phyloP scores from a whole-genome alignment of 2,113 vertebrate species.

The Cavia porcellus region DNA sequence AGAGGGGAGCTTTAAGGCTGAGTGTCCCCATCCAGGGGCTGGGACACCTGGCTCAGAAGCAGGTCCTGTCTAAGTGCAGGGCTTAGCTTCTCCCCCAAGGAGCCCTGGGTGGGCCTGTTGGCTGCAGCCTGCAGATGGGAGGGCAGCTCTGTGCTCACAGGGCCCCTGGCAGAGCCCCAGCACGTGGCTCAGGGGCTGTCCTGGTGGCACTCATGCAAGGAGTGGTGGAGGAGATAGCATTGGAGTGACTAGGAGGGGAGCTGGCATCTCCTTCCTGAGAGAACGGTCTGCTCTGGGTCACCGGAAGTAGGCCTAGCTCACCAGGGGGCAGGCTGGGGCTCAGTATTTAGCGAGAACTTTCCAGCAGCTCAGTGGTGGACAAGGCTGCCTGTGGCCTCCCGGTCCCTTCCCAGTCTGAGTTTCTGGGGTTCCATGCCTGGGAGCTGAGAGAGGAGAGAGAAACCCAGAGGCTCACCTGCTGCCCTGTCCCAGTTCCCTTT shows the following conservation, averaged over 20 bases:
- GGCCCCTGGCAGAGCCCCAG: background rate
- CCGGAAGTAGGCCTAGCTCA: background rate
- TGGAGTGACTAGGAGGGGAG: background rate
- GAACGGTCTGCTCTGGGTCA: background rate
- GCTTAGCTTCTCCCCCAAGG: background rate
- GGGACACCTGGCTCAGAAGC: background rate
- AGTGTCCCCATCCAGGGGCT: background rate
- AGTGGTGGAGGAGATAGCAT: fast-evolving
- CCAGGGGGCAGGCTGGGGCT: background rate
- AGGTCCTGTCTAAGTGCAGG: background rate
- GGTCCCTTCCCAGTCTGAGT: background rate
- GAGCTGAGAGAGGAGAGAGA: background rate
- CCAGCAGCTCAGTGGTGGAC: background rate
- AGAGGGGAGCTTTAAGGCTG: background rate
- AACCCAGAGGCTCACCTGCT: background rate
- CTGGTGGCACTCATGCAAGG: background rate
- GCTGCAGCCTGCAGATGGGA: fast-evolving
- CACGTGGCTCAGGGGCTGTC: fast-evolving
- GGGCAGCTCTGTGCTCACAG: fast-evolving
- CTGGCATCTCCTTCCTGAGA: background rate
- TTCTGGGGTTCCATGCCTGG: background rate
- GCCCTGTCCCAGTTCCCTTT: too few species aligned
- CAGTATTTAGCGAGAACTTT: background rate
- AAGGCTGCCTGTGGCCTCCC: background rate
- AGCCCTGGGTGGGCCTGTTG: background rate